phyloP scores from a whole-genome alignment of 2,888 invertebrate species.

The Artemia sinica region DNA sequence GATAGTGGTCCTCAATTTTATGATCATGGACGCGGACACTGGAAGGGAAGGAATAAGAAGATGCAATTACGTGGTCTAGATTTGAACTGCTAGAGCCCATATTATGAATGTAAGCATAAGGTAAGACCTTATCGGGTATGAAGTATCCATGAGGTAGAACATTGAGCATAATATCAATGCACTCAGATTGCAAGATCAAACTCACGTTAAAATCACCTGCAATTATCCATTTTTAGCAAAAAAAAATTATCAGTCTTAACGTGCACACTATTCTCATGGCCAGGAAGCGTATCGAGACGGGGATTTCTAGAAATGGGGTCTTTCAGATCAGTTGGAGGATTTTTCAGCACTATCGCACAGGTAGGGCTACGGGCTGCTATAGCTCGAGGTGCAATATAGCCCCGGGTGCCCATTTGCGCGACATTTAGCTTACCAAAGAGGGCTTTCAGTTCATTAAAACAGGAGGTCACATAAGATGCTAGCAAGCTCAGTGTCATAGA shows the following conservation, averaged over 20 bases:
- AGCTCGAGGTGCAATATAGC: background rate
- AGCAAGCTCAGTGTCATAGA: background rate
- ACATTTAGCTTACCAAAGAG: background rate
- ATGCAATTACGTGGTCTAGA: background rate
- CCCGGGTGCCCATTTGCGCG: background rate
- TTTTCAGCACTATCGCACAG: conserved; percentile 6
- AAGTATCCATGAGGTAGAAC: conserved; percentile 6
- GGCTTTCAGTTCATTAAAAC: background rate
- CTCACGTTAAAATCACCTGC: conserved; percentile 9
- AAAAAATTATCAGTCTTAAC: background rate
- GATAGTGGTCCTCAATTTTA: background rate
- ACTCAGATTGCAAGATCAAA: conserved; percentile 6
- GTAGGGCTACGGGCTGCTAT: background rate
- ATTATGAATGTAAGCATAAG: background rate
- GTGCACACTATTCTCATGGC: conserved; percentile 7
- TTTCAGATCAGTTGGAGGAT: conserved; percentile 6
- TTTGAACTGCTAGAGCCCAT: background rate
- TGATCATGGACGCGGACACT: background rate
- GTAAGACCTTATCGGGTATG: background rate
- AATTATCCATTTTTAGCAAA: background rate
- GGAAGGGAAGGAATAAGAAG: background rate
- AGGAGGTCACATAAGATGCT: background rate
- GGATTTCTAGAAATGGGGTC: conserved; percentile 7
- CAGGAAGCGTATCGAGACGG: conserved; percentile 3
- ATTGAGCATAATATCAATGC: conserved; percentile 4